Base-by-base conservation (phyloP, 2,888 invertebrate species). In the Chloroclystis v-ata region DNA sequence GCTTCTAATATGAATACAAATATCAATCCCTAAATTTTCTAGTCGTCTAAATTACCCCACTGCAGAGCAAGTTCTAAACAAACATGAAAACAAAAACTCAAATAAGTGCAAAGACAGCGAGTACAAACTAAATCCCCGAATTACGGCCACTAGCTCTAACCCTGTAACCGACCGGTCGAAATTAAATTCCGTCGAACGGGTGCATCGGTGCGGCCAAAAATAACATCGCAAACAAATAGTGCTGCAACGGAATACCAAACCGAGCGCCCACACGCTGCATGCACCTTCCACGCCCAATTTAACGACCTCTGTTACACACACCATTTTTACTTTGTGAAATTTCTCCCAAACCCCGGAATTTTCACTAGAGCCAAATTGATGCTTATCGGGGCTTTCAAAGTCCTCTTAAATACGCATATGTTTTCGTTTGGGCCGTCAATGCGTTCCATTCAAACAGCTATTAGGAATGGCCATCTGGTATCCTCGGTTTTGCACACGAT, bases 181-280 rank as follows among this genome's bases (percentile, higher is more conserved):
- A 68, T 68, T 65, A 64, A 70, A 70, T 68, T 68, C 67, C 63
- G 49, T 52, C 60, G 64, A 60, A 60, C 52, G 54, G 49, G 52
- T 49, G 52, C 52, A 46, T 41, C 56, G 51, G 35, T 61, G 59
- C 57, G 53, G 59, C 59, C 61, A 56, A 61, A 64, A 67, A 67
- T 65, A 68, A 65, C 63, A 63, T 56, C 60, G 54, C 56, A 56
- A 59, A 61, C 58, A 57, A 61, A 55, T 54, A 54, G 48, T 46
- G 48, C 41, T 54, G 47, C 54, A 20, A 25, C 39, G 44, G 58
- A 45, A 54, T 49, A 48, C 53, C 52, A 46, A 50, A 40, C 38
- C 30, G 38, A 30, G 24, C 45, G 38, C 39, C 47, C 45, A 48
- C n/a, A n/a, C n/a, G n/a, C n/a, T n/a, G n/a, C n/a, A n/a, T n/a